Evolutionary conservation across 2,797 vertebrate genomes (phyloP).

Genomic region (Anas flavirostris): DNA sequence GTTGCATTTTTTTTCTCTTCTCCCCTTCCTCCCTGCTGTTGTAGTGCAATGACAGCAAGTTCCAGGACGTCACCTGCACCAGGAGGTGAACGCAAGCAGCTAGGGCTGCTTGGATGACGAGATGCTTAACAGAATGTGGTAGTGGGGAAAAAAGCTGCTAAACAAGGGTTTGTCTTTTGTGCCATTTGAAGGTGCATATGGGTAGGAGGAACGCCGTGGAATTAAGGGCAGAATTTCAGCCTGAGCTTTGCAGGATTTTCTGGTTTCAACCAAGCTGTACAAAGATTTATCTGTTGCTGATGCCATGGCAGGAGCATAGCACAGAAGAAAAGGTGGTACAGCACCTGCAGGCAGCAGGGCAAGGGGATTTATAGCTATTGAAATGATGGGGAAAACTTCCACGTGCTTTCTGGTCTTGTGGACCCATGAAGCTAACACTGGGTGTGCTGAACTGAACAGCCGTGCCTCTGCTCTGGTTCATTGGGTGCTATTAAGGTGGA

Average conservation of each 20-base stretch:
- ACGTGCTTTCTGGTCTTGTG: neutral
- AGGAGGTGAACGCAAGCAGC: neutral
- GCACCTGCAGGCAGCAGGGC: neutral
- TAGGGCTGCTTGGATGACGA: neutral
- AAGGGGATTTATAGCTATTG: neutral
- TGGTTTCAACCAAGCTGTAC: neutral
- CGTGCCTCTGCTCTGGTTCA: neutral
- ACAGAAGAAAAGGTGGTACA: neutral
- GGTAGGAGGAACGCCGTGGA: neutral
- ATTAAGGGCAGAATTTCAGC: neutral
- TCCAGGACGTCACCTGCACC: neutral
- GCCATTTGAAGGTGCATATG: accelerated
- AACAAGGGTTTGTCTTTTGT: neutral
- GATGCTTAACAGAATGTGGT: neutral
- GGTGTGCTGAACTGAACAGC: neutral
- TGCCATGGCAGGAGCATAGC: neutral
- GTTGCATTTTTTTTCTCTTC: neutral
- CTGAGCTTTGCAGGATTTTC: neutral
- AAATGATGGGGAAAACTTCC: neutral
- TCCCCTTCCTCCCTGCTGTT: accelerated
- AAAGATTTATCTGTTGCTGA: neutral
- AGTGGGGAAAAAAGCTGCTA: neutral
- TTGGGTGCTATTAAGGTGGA: neutral
- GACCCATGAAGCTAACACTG: neutral
- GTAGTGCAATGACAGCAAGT: accelerated